These are phyloP conservation scores for Anthopleura xanthogrammica DNA, from an alignment of 92 coral and sea anemone genomes.

Conservation along the genomic window DNA sequence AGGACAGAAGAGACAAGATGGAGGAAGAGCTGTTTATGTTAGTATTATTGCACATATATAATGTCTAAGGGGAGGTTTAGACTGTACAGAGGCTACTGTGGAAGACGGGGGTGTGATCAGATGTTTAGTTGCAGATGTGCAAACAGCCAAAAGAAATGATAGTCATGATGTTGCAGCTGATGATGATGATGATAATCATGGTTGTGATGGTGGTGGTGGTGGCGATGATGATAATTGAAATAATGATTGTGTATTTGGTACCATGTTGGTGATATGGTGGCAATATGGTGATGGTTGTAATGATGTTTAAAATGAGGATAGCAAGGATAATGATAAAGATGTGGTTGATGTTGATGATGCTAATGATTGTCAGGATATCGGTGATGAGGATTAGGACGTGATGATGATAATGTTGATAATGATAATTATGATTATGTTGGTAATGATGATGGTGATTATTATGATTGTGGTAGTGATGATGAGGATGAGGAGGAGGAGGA, in stretches of 20 bases:
- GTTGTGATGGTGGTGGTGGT: too few species aligned
- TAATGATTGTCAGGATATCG: neutral
- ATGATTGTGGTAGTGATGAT: too few species aligned
- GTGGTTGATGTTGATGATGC: neutral
- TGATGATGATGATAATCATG: too few species aligned
- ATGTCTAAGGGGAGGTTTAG: neutral
- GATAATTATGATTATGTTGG: neutral
- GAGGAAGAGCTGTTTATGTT: slow-evolving; percentile 85
- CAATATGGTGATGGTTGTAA: neutral
- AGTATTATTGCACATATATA: neutral
- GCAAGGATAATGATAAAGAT: neutral
- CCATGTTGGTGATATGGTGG: too few species aligned
- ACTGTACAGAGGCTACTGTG: neutral
- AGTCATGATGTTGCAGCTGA: too few species aligned
- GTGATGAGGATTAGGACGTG: neutral
- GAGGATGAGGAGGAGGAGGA: neutral
- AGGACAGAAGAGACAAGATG: slow-evolving; percentile 67
- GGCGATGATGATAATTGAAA: too few species aligned
- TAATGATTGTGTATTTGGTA: too few species aligned
- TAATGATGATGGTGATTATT: too few species aligned
- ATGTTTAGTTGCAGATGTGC: too few species aligned
- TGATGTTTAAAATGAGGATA: neutral
- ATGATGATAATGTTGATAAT: neutral
- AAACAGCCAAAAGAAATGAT: too few species aligned
- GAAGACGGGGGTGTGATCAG: neutral